Evolutionary conservation across 1,140 invertebrate species (phyloP).

Genomic region (Tetragonula clypearis): DNA sequence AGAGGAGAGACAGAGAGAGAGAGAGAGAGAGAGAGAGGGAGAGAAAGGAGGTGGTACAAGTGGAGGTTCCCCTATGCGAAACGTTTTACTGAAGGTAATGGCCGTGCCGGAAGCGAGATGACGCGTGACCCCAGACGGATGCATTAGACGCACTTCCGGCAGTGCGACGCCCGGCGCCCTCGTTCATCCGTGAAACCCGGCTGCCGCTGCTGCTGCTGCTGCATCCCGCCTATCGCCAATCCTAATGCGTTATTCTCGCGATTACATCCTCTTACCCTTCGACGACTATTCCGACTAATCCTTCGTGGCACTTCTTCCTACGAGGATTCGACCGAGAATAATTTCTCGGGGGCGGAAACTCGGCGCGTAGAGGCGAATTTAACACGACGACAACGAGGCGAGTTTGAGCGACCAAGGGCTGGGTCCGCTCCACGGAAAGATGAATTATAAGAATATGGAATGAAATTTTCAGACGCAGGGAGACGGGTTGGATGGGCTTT

Average conservation of each 20-base stretch:
- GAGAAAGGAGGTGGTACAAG: conserved; percentile 20
- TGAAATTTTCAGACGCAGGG: too few species aligned
- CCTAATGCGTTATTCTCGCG: conserved; percentile 38
- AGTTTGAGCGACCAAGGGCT: too few species aligned
- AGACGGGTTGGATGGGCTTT: too few species aligned
- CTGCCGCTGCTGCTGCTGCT: neutral
- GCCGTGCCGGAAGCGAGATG: conserved; percentile 79
- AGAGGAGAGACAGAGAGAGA: too few species aligned
- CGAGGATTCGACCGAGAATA: neutral
- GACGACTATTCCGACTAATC: neutral
- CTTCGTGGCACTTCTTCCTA: neutral
- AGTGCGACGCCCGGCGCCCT: conserved; percentile 77
- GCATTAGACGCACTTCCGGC: conserved; percentile 82
- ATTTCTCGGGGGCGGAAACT: neutral
- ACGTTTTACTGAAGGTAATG: conserved; percentile 79
- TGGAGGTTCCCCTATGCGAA: conserved; percentile 63
- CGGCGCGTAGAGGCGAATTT: neutral
- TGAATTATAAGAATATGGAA: too few species aligned
- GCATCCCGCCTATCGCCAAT: conserved; percentile 47
- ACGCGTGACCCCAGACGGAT: conserved; percentile 82
- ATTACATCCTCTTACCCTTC: neutral
- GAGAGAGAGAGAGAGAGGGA: too few species aligned
- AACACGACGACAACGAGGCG: too few species aligned
- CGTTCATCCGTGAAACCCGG: conserved; percentile 62
- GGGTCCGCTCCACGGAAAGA: too few species aligned